Percentiles rank a stretch among this genome's conserved stretches.
phyloP scores from a whole-genome alignment of 2,888 invertebrate species.

The Cinara cedri region DNA sequence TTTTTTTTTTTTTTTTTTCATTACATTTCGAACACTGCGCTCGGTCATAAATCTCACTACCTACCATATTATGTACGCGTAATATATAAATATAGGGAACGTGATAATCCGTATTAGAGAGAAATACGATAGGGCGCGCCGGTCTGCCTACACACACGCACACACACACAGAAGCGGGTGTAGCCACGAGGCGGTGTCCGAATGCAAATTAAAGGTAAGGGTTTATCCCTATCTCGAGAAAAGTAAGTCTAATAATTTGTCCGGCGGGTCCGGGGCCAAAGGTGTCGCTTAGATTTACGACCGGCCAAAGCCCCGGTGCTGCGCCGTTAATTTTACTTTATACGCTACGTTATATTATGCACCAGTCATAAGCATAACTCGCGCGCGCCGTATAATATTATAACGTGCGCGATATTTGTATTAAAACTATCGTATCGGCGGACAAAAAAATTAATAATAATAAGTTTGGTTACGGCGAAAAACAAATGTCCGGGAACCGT shows the following conservation, averaged over 20 bases:
- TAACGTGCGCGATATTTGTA: neutral
- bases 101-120: conserved; percentile 53
- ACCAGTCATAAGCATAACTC: conserved; percentile 43
- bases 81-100: conserved; percentile 6
- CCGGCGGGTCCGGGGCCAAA: conserved; percentile 48
- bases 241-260: conserved; percentile 56
- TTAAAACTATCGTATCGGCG: too few relatives aligned
- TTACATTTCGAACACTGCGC: conserved; percentile 26
- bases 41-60: conserved; percentile 39
- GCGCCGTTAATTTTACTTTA: conserved; percentile 55
- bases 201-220: conserved; percentile 57
- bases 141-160: too few relatives aligned
- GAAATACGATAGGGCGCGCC: conserved; percentile 39
- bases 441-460: too few relatives aligned
- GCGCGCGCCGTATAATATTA: conserved; percentile 5
- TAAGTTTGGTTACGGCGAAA: too few relatives aligned
- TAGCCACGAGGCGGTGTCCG: conserved; percentile 31
- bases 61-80: too few relatives aligned
- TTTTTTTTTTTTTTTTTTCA: conserved; percentile 40
- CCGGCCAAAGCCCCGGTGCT: conserved; percentile 42
- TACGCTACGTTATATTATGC: conserved; percentile 46
- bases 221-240: conserved; percentile 55
- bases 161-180: too few relatives aligned
- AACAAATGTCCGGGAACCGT: too few relatives aligned
- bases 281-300: conserved; percentile 54